Evolutionary conservation across 2,797 vertebrate species (phyloP), one percentile per base, ranked within the genome.

Genomic region (Threskiornis aethiopicus): DNA sequence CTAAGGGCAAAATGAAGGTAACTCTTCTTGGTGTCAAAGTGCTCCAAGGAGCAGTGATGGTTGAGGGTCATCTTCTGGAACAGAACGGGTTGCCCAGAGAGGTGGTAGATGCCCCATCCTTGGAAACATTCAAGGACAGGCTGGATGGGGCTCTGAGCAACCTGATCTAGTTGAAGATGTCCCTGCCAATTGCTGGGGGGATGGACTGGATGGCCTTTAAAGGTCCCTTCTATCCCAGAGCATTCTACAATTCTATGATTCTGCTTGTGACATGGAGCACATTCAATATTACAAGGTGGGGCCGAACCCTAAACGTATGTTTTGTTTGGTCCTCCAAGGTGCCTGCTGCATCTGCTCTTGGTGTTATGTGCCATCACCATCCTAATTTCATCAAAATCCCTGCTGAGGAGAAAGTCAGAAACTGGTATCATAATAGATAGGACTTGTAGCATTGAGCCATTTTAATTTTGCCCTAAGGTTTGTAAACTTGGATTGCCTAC

Each of bases 241-340:
- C 13, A 14, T 41, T 41, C 41, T 41, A 41, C 14, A 13, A 41
- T 13, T 41, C 41, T 41, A 41, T 41, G 41, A 41, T 41, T 41
- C 41, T 41, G 41, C 41, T 61, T 64, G 54, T 0, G 0, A 33
- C n/a, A 12, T 5, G 29, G 73, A 44, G 17, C 5, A 13, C 6
- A 6, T 61, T 47, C 2, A 2, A 15, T 29, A 7, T 22, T n/a
- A 26, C 19, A 4, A 19, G 26, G 6, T 55, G 16, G 9, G 37
- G 28, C 5, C 9, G 5, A 84, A 52, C 4, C 5, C 14, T 25
- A 21, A 70, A 61, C 0, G 1, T 57, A 18, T 0, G 0, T 26
- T 42, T 80, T 49, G 5, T 62, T 78, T 64, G 7, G 39, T 35
- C 29, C 19, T 72, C 59, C 59, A 71, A 31, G 13, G 7, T 58